phyloP scores from a whole-genome alignment of 1,140 invertebrate species.

The Drosophila pandora region DNA sequence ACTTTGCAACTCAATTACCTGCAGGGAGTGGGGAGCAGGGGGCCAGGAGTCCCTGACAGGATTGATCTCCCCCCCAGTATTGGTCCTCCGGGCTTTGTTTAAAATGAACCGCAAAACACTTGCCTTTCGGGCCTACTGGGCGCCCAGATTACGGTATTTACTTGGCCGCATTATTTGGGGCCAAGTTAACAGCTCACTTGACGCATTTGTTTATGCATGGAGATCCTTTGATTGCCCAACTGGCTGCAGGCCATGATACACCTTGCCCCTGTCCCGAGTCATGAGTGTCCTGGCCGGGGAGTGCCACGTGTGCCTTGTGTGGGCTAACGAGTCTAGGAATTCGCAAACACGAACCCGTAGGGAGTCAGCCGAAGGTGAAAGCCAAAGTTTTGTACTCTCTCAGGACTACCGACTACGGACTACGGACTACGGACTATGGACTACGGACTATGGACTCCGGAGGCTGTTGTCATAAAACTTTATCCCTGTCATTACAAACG shows the following conservation, averaged over 20 bases:
- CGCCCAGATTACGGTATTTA: neutral
- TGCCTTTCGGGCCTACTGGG: neutral
- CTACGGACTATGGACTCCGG: slow-evolving; percentile 3
- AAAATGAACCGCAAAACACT: neutral
- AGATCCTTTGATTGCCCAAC: neutral
- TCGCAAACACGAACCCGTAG: neutral
- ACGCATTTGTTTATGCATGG: slow-evolving; percentile 1
- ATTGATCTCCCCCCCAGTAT: neutral
- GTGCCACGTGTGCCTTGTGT: slow-evolving; percentile 3
- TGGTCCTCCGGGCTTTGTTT: neutral
- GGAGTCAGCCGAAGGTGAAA: slow-evolving; percentile 33
- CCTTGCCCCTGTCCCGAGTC: neutral
- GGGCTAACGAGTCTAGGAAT: slow-evolving; percentile 4
- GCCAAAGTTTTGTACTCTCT: slow-evolving; percentile 24
- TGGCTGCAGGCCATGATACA: slow-evolving; percentile 1
- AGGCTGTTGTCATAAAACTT: slow-evolving; percentile 60
- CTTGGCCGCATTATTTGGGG: neutral
- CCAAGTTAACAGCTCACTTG: neutral
- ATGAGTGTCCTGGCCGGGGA: neutral
- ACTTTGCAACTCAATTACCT: neutral
- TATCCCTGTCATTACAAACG: slow-evolving; percentile 62
- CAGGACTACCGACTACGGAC: neutral
- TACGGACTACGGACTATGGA: neutral
- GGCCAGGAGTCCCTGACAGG: neutral
- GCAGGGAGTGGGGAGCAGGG: too few species aligned